These are phyloP conservation scores for Anoplophora glabripennis DNA, from an alignment of 1,140 invertebrate genomes.

Conservation along the genomic window DNA sequence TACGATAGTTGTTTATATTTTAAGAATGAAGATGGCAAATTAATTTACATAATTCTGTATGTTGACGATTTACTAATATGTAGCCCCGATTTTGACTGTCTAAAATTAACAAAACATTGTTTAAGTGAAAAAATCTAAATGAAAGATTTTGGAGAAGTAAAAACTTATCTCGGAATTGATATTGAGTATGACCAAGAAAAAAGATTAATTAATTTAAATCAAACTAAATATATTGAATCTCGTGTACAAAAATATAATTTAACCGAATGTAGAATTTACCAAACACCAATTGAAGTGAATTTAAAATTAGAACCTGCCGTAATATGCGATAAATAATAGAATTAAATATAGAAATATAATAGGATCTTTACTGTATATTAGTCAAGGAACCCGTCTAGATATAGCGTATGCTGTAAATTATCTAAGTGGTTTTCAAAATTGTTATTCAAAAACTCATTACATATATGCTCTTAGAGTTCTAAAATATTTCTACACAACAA, in stretches of 20 bases:
- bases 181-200: background rate
- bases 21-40: too few species aligned
- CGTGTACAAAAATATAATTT: background rate
- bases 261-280: background rate
- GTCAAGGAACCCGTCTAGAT: background rate
- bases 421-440: conserved; percentile 10
- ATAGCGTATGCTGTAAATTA: conserved; percentile 4
- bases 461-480: conserved; percentile 16
- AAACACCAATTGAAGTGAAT: background rate
- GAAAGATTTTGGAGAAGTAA: conserved; percentile 3
- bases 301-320: background rate
- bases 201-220: background rate
- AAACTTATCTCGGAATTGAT: background rate
- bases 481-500: conserved; percentile 13
- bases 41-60: too few species aligned
- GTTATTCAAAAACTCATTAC: conserved; percentile 2
- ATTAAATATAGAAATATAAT: too few species aligned
- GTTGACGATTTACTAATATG: too few species aligned
- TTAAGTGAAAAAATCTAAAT: background rate
- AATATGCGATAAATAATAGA: background rate
- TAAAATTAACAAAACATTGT: background rate
- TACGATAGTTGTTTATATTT: too few species aligned
- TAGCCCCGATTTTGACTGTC: background rate
- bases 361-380: background rate
- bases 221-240: background rate